phyloP scores from a whole-genome alignment of 2,797 vertebrate genomes.

The Rhodeus uyekii region DNA sequence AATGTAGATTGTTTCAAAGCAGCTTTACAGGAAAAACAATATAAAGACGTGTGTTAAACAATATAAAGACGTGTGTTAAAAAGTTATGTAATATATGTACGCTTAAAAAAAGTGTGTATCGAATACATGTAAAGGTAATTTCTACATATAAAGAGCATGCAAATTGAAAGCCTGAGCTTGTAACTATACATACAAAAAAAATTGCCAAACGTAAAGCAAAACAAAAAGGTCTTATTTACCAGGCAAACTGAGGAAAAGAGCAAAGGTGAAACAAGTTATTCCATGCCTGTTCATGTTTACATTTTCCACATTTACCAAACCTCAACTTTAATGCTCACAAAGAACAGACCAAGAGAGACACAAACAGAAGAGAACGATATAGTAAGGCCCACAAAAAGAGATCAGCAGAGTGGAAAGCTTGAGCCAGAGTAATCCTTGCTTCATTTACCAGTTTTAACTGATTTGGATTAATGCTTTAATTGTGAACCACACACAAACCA shows the following conservation, averaged over 20 bases:
- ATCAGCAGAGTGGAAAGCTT: slow-evolving; percentile 62
- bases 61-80: no score
- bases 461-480: slow-evolving; percentile 86
- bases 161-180: not conserved
- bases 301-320: not conserved
- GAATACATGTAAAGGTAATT: no score
- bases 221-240: no score
- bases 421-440: slow-evolving; percentile 56
- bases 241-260: no score
- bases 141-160: no score
- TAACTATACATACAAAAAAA: not conserved
- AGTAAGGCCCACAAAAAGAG: slow-evolving; percentile 65
- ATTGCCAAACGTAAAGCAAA: no score
- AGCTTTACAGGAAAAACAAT: no score
- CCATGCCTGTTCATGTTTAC: not conserved
- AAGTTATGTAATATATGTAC: no score
- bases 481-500: slow-evolving; percentile 76
- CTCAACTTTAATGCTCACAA: slow-evolving; percentile 45
- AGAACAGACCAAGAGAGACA: slow-evolving; percentile 77
- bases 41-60: no score
- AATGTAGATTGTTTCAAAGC: no score
- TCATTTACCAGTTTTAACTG: slow-evolving; percentile 75
- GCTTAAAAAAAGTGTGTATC: no score
- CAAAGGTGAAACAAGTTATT: not conserved
- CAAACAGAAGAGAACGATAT: slow-evolving; percentile 64